phyloP scores from a whole-genome alignment of 2,888 invertebrate species.

The Drosophila borealis region DNA sequence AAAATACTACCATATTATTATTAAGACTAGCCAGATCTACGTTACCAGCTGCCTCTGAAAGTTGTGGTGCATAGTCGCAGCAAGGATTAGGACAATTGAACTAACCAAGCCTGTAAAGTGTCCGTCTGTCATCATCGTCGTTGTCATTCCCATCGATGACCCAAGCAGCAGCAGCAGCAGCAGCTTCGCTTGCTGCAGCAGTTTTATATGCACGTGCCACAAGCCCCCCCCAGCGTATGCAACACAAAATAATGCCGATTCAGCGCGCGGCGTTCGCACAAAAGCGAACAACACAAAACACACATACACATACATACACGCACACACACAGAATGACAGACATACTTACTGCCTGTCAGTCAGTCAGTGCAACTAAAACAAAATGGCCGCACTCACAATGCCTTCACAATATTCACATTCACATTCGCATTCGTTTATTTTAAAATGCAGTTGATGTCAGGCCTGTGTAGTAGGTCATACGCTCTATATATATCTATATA shows the following conservation, averaged over 20 bases:
- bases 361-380: conserved; percentile 56
- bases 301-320: conserved; percentile 19
- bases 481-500: conserved; percentile 14
- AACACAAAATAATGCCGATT: conserved; percentile 75
- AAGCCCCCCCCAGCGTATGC: conserved; percentile 56
- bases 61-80: conserved; percentile 11
- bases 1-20: not conserved
- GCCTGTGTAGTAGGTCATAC: conserved; percentile 50
- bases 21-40: not conserved
- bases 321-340: conserved; percentile 29
- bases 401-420: conserved; percentile 49
- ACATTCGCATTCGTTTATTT: conserved; percentile 54
- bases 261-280: conserved; percentile 59
- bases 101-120: conserved; percentile 53
- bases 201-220: conserved; percentile 63
- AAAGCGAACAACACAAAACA: conserved; percentile 48
- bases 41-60: conserved; percentile 18
- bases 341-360: conserved; percentile 48
- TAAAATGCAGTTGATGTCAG: conserved; percentile 66
- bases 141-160: conserved; percentile 56
- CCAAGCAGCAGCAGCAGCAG: conserved; percentile 45
- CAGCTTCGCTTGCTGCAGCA: conserved; percentile 49
- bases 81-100: conserved; percentile 48
- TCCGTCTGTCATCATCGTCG: conserved; percentile 37
- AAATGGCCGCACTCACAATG: conserved; percentile 53